Conservation (phyloP, 2,113 vertebrate species). For the Herpetotheres cachinnans region DNA sequence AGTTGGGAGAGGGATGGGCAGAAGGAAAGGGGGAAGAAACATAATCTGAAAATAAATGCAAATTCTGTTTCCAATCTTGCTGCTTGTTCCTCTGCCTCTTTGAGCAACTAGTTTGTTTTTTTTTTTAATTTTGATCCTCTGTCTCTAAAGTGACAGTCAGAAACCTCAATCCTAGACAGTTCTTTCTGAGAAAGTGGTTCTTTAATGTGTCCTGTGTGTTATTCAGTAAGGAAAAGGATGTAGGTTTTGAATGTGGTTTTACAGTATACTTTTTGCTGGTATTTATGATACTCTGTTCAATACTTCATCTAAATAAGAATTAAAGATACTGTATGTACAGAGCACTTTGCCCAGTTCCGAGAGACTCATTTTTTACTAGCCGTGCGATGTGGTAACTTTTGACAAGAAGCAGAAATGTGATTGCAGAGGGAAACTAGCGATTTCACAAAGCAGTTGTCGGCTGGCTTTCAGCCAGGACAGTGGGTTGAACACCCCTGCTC, state of each 20-base stretch:
- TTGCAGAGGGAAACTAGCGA: neutral
- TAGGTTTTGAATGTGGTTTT: neutral
- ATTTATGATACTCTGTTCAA: neutral
- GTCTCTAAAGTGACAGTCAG: neutral
- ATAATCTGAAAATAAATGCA: neutral
- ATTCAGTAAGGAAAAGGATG: neutral
- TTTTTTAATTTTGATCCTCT: neutral
- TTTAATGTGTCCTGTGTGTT: neutral
- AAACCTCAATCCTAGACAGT: neutral
- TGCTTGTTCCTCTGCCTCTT: neutral
- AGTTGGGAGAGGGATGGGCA: neutral
- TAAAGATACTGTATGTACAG: too few relatives aligned
- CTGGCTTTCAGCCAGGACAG: slow-evolving; percentile 48
- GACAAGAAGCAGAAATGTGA: neutral
- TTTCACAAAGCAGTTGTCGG: neutral
- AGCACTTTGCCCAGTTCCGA: neutral
- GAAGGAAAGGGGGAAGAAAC: neutral
- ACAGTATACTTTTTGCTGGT: neutral
- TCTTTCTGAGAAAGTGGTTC: neutral
- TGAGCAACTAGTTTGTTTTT: neutral
- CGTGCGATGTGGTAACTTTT: neutral
- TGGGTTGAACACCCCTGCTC: slow-evolving; percentile 55
- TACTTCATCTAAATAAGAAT: neutral
- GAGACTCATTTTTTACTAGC: neutral
- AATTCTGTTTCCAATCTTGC: neutral